phyloP scores from a whole-genome alignment of 2,888 invertebrate species.

The Camponotus fellah region DNA sequence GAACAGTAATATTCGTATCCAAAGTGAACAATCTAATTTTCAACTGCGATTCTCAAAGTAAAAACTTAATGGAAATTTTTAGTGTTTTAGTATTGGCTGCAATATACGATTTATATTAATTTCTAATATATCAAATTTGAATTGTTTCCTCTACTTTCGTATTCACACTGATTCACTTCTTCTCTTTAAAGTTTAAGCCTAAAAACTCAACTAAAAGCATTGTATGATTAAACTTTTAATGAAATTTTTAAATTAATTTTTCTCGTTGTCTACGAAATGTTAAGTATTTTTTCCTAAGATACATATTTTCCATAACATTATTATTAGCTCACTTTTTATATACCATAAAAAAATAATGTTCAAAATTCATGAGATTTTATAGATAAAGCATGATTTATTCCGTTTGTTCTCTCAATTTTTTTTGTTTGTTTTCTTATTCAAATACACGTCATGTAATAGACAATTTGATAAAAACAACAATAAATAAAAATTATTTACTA shows the following conservation, averaged over 20 bases:
- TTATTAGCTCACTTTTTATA: not conserved
- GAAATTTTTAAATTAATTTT: slow-evolving; percentile 7
- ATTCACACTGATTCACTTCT: not conserved
- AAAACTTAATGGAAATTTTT: slow-evolving; percentile 3
- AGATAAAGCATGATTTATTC: slow-evolving; percentile 5
- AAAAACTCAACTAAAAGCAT: not conserved
- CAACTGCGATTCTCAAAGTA: not conserved
- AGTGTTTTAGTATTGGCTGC: not conserved
- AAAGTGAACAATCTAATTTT: not conserved
- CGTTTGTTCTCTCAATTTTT: not conserved
- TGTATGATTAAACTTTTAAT: not conserved
- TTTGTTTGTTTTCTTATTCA: not conserved
- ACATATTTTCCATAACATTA: not conserved
- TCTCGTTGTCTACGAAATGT: not conserved
- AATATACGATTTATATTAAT: not conserved
- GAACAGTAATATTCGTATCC: too few relatives aligned
- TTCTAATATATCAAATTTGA: not conserved
- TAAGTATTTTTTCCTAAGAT: not conserved
- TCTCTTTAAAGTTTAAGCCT: not conserved
- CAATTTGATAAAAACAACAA: not conserved
- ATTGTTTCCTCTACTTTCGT: not conserved
- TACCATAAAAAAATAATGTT: not conserved
- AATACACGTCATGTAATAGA: not conserved
- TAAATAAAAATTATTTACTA: not conserved
- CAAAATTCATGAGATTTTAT: not conserved